phyloP scores from a whole-genome alignment of 2,113 vertebrate species.

The Nyctereutes procyonoides region DNA sequence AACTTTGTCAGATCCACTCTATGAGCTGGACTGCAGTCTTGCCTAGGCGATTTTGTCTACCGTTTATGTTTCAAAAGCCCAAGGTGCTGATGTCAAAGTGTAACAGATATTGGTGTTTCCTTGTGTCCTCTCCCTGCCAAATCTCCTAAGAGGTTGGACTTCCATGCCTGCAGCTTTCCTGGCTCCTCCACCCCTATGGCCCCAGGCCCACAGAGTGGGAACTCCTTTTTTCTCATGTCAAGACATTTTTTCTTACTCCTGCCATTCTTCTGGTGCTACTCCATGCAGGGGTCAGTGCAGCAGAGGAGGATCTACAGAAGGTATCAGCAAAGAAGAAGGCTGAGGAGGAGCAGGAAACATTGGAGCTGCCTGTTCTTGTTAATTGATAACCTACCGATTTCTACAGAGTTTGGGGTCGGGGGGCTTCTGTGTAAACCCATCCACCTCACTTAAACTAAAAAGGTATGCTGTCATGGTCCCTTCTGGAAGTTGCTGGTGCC shows the following conservation, averaged over 20 bases:
- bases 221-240: conserved; percentile 47
- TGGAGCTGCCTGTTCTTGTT: conserved; percentile 53
- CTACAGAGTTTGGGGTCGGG: conserved; percentile 39
- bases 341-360: conserved; percentile 34
- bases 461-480: conserved; percentile 59
- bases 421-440: conserved; percentile 40
- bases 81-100: conserved; percentile 75
- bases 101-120: conserved; percentile 66
- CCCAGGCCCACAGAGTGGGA: conserved; percentile 31
- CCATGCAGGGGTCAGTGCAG: conserved; percentile 63
- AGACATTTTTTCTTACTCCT: conserved; percentile 76
- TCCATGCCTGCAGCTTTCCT: conserved; percentile 51
- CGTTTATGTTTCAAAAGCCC: conserved; percentile 76
- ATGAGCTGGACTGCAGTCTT: conserved; percentile 80
- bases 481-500: conserved; percentile 80
- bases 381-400: conserved; percentile 27
- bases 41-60: conserved; percentile 78
- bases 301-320: conserved; percentile 54
- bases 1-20: conserved; percentile 75
- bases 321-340: conserved; percentile 9
- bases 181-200: neutral
- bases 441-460: conserved; percentile 23
- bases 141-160: conserved; percentile 57
- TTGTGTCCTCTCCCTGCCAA: conserved; percentile 53
- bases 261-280: conserved; percentile 79